Base-by-base conservation (phyloP, 2,113 vertebrate genomes). In the Anolis sagrei region DNA sequence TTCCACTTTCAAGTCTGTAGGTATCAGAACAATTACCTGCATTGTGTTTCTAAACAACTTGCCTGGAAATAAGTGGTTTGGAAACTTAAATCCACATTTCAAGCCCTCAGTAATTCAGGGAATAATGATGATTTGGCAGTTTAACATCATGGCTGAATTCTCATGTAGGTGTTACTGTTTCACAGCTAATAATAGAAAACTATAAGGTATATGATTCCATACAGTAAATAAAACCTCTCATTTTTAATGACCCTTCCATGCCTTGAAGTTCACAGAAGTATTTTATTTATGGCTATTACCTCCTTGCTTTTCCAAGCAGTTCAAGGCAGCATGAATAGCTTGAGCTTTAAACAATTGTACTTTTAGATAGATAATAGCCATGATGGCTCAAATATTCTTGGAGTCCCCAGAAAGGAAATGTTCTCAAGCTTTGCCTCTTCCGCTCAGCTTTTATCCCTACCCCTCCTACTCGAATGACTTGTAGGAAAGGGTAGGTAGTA, bases 1-100 rank as follows among this genome's bases (percentile, higher is more conserved):
- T 0, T 87, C 93, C 90, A 84, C 76, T 78, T 88, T 89, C 64
- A 76, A 76, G 39, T 44, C 44, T 75, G 81, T 70, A 72, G 80
- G 74, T n/a, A 76, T 11, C n/a, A 78, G 32, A 25, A 64, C 54
- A 79, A 8, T 27, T 18, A 34, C 1, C 9, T 61, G 5, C 48
- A 66, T 29, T 34, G 8, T 36, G 39, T 3, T 82, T 16, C 21
- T 25, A 49, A 84, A 91, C 27, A 13, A 68, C 44, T 76, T 86
- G 75, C 44, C 32, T 48, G 62, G 23, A 76, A 69, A 7, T 54
- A 27, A 68, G 61, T 36, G 13, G 4, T 27, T n/a, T 62, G 54
- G 54, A 83, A 39, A 74, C 70, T 16, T 73, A 61, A 61, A 83
- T 82, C 68, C 68, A 75, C 44, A 62, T 75, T 83, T 51, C 70